Conservation (phyloP, 1,140 invertebrate genomes). For the Eciton burchellii region DNA sequence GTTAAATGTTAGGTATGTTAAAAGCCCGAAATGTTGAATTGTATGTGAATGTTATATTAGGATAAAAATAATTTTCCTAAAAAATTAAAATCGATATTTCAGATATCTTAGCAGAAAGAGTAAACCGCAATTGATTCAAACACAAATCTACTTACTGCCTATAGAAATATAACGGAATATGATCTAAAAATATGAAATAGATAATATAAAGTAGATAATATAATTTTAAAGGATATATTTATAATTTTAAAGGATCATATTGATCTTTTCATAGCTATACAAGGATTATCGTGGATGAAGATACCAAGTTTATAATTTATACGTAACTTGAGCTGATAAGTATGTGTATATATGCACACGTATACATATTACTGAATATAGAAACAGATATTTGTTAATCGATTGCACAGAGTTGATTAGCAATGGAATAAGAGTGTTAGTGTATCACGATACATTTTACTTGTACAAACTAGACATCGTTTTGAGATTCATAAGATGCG, state of each 20-base stretch:
- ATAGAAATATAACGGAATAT: conserved; percentile 46
- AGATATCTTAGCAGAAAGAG: conserved; percentile 1
- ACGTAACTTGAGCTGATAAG: background rate
- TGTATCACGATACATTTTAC: background rate
- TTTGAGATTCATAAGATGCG: conserved; percentile 3
- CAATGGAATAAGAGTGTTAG: conserved; percentile 10
- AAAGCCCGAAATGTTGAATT: background rate
- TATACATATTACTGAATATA: conserved; percentile 20
- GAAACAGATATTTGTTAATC: conserved; percentile 33
- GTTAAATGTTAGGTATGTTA: background rate
- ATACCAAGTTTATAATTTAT: conserved; percentile 10
- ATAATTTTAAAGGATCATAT: conserved; percentile 4
- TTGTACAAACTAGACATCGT: conserved; percentile 42
- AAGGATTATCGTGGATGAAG: conserved; percentile 2
- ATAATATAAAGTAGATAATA: conserved; percentile 20
- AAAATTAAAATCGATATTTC: background rate
- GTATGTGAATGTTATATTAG: background rate
- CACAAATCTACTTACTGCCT: conserved; percentile 52
- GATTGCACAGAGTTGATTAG: conserved; percentile 20
- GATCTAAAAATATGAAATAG: background rate
- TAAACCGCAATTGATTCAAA: conserved; percentile 3
- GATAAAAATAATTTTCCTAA: conserved; percentile 8
- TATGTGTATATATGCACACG: too few species aligned
- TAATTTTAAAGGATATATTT: too few species aligned
- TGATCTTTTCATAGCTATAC: conserved; percentile 22